phyloP scores from a whole-genome alignment of 2,113 vertebrate species.

The Shinisaurus crocodilurus region DNA sequence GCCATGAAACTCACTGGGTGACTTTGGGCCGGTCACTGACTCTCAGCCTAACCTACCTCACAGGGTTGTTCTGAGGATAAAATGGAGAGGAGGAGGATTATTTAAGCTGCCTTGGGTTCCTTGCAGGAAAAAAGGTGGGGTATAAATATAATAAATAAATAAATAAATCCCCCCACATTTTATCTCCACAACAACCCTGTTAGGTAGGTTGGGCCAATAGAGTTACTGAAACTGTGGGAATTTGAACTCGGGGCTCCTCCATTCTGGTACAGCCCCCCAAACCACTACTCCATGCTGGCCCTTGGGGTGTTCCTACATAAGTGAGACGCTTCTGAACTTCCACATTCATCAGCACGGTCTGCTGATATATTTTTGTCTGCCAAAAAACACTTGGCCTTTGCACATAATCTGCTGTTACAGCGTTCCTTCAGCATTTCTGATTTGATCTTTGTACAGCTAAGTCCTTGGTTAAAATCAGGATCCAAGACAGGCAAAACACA shows the following conservation, averaged over 20 bases:
- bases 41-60: too few species aligned
- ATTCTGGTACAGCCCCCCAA: background rate
- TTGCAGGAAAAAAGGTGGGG: too few species aligned
- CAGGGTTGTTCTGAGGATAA: too few species aligned
- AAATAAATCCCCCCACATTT: too few species aligned
- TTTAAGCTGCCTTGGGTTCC: too few species aligned
- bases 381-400: background rate
- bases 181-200: background rate
- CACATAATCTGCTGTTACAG: background rate
- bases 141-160: too few species aligned
- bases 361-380: background rate
- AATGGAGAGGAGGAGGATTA: too few species aligned
- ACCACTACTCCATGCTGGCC: background rate
- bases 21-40: too few species aligned
- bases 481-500: too few species aligned
- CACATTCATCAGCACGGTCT: too few species aligned
- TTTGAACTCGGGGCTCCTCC: background rate
- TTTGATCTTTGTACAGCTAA: background rate
- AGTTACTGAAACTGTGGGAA: background rate
- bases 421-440: background rate
- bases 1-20: too few species aligned
- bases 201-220: background rate
- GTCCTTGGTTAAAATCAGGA: background rate
- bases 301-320: background rate
- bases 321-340: background rate